Evolutionary conservation across 2,113 vertebrate species (phyloP).

Genomic region (Pagrus major): DNA sequence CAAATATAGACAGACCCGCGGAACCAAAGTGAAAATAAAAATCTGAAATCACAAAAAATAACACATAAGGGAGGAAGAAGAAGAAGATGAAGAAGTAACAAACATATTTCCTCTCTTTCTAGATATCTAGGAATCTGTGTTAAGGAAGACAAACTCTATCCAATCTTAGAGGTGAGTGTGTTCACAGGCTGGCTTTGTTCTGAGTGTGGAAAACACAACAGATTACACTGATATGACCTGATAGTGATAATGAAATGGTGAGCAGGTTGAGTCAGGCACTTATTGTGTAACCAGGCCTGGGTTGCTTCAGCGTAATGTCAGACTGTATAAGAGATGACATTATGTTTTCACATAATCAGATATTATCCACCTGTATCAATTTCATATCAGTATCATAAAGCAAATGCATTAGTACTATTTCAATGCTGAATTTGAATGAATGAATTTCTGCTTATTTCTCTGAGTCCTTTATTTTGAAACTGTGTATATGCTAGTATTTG

Average conservation of each 20-base stretch:
- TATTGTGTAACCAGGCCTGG: neutral
- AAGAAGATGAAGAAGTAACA: neutral
- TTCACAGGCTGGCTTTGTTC: slow-evolving; percentile 13
- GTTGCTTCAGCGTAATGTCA: neutral
- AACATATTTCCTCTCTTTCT: slow-evolving; percentile 35
- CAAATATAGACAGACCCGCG: too few relatives aligned
- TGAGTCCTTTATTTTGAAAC: neutral
- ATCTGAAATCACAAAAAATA: too few relatives aligned
- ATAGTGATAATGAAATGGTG: slow-evolving; percentile 15
- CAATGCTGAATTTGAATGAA: neutral
- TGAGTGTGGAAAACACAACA: slow-evolving; percentile 9
- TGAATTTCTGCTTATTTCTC: too few relatives aligned
- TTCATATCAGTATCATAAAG: neutral
- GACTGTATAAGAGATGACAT: neutral
- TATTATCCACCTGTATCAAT: neutral
- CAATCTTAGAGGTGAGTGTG: slow-evolving; percentile 88
- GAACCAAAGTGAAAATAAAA: too few relatives aligned
- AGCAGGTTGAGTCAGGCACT: neutral
- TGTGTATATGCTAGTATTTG: neutral
- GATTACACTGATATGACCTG: slow-evolving; percentile 11
- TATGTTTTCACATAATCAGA: neutral
- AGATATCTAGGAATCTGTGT: slow-evolving; percentile 93
- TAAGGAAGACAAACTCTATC: slow-evolving; percentile 91
- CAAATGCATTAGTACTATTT: neutral
- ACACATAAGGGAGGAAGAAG: neutral